Base-by-base conservation (phyloP, 2,888 invertebrate genomes). In the Pyrrhia umbra region DNA sequence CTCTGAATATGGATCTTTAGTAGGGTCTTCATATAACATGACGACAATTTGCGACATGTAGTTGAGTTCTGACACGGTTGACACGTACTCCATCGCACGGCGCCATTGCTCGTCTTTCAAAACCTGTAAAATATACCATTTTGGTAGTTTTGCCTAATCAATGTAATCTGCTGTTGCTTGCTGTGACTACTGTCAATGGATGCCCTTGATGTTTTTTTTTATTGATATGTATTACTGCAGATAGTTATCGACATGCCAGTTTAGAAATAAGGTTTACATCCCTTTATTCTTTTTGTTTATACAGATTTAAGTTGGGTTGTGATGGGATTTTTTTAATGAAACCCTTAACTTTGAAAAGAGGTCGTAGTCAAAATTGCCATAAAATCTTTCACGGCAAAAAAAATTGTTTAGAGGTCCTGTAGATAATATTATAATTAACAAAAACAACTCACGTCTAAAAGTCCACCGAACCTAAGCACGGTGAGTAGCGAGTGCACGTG, bases 11-110 rank as follows among this genome's bases (percentile, higher is more conserved):
- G 97, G 97, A 93, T 98, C 98, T 92, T 99, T 99, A 0, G 98
- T 99, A 6, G 98, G 99, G 92, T 99, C 99, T 94, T 99, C 99
- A 88, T 99, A 99, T 0, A 99, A 94, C 98, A 99, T 99, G 23
- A 99, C 98, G 1, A 99, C 99, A 64, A 99, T 98, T 92, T 99
- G 99, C 4, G 99, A 99, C 98, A 99, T 98, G 92, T 99, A 99
- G 95, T 99, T 99, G 27, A 99, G 96, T 91, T 99, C 99, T 0
- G 99, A 98, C 6, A 99, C 99, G 96, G 98, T 98, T 18, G 98
- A 98, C 21, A 99, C 97, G 89, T 99, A 99, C 87, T 99, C 98
- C 99, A 99, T 99, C 0, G 99, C 99, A 66, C 99, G 96, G 13
- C 98, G 96, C 99, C 99, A 99, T 88, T 99, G 99, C 89, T 99